Evolutionary conservation across 2,113 vertebrate species (phyloP).

Genomic region (Festucalex cinctus): DNA sequence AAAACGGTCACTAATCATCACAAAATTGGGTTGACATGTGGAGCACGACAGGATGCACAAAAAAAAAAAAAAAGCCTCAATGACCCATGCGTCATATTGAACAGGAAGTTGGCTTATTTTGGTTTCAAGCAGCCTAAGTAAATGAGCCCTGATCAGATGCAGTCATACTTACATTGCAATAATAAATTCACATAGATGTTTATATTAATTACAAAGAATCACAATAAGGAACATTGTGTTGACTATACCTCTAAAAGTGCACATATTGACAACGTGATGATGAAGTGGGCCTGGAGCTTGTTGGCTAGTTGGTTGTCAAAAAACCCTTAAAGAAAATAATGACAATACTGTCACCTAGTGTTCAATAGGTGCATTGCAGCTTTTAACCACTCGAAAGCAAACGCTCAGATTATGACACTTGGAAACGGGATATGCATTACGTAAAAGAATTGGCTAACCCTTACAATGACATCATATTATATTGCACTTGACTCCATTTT

Average conservation of each 20-base stretch:
- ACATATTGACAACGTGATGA: too few species aligned
- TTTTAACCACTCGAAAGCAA: neutral
- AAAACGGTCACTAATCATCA: too few species aligned
- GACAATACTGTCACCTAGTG: conserved; percentile 57
- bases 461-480: neutral
- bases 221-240: neutral
- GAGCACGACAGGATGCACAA: too few species aligned
- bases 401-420: neutral
- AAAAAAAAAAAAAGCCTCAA: too few species aligned
- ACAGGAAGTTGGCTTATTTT: too few species aligned
- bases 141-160: too few species aligned
- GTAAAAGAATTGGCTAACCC: neutral
- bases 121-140: too few species aligned
- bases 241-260: neutral
- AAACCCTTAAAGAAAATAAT: conserved; percentile 1
- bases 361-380: conserved; percentile 10
- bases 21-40: too few species aligned
- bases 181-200: neutral
- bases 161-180: too few species aligned
- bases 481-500: neutral
- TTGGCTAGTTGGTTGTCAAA: neutral
- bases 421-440: neutral
- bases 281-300: too few species aligned
- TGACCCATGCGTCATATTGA: too few species aligned
- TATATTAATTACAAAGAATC: neutral